Percentiles rank a stretch among this genome's conserved stretches.
These are phyloP conservation scores for Agrochola macilenta DNA, from an alignment of 2,888 invertebrate genomes.

Conservation along the genomic window DNA sequence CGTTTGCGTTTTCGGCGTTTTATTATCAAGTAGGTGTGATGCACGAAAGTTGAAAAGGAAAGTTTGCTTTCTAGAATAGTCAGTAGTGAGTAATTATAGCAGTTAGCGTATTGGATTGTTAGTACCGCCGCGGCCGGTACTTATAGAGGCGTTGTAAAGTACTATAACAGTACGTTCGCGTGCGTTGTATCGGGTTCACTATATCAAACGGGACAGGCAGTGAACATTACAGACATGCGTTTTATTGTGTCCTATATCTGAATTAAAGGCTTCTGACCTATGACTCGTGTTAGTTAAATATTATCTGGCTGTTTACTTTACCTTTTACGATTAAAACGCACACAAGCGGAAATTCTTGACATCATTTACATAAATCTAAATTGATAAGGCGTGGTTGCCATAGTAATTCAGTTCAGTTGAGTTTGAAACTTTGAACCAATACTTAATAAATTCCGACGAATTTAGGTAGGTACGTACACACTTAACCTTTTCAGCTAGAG, in stretches of 20 bases:
- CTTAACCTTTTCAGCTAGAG: neutral
- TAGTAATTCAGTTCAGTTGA: neutral
- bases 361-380: constrained; percentile 28
- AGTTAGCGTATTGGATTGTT: constrained; percentile 43
- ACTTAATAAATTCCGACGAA: neutral
- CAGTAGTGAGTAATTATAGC: constrained; percentile 48
- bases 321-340: constrained; percentile 25
- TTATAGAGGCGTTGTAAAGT: constrained; percentile 33
- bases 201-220: constrained; percentile 25
- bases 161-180: constrained; percentile 39
- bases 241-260: constrained; percentile 7
- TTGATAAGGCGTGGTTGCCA: constrained; percentile 37
- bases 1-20: constrained; percentile 56
- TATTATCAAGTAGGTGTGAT: constrained; percentile 53
- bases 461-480: neutral
- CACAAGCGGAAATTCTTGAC: constrained; percentile 47
- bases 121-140: neutral
- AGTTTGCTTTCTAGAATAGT: constrained; percentile 63
- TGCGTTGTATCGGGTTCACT: neutral
- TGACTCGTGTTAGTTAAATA: neutral
- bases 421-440: neutral
- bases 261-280: constrained; percentile 13
- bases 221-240: constrained; percentile 9
- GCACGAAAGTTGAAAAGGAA: constrained; percentile 63
- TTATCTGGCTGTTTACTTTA: constrained; percentile 16